These are phyloP conservation scores for Erpobdella octoculata DNA, from an alignment of 2,888 invertebrate genomes.

Conservation along the genomic window DNA sequence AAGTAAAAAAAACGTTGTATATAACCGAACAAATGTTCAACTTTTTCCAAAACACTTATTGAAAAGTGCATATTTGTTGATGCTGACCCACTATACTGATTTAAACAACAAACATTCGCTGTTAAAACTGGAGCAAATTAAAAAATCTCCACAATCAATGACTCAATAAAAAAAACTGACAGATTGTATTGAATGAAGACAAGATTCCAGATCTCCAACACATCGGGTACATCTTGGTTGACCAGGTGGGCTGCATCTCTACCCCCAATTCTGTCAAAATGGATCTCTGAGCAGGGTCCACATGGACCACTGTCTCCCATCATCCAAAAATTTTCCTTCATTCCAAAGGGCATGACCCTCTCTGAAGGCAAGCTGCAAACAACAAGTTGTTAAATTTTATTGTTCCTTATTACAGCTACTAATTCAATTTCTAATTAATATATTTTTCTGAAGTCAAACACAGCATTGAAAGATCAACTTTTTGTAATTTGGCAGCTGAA, in stretches of 20 bases:
- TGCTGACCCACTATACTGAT: too few species aligned
- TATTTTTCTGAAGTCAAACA: too few species aligned
- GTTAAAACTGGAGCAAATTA: neutral
- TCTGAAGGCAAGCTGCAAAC: slow-evolving; percentile 61
- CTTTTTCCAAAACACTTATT: neutral
- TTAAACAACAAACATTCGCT: too few species aligned
- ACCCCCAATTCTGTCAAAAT: slow-evolving; percentile 89
- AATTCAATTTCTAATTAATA: too few species aligned
- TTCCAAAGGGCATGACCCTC: slow-evolving; percentile 65
- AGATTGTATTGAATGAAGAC: slow-evolving; percentile 97
- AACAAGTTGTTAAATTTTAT: too few species aligned
- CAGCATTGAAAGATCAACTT: too few species aligned
- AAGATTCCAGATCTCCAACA: slow-evolving; percentile 98
- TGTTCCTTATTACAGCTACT: too few species aligned
- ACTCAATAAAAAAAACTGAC: slow-evolving; percentile 42
- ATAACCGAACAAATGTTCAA: neutral
- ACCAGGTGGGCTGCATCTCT: slow-evolving; percentile 87
- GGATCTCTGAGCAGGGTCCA: slow-evolving; percentile 97
- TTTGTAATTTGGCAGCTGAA: too few species aligned
- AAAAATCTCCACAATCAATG: neutral
- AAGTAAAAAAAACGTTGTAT: neutral
- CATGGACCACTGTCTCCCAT: slow-evolving; percentile 99
- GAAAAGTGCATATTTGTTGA: too few species aligned
- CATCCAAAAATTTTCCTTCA: slow-evolving; percentile 99
- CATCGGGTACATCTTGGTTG: slow-evolving; percentile 96